Base-by-base conservation (phyloP, 2,888 invertebrate genomes). In the Lapara coniferarum region DNA sequence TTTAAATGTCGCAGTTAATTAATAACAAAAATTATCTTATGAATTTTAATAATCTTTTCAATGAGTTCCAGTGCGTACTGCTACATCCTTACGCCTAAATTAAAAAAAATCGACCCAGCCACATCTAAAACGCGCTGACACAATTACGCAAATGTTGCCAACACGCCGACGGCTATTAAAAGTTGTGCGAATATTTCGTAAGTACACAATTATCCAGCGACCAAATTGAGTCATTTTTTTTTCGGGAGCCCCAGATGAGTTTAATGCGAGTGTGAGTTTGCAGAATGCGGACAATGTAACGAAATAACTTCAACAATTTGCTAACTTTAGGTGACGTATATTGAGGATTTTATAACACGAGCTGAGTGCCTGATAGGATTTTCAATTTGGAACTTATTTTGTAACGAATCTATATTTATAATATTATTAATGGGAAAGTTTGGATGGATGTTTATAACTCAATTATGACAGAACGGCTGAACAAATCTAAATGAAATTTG, bases 171-270 rank as follows among this genome's bases (percentile, higher is more conserved):
- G 75, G 75, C 78, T 79, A 81, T 81, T 81, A 81, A 81, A 81
- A 81, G 78, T 81, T 81, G 77, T 72, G 68, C 77, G 75, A 77
- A 75, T 78, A 80, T 81, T 80, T 79, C 77, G 76, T 78, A 78
- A 81, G 79, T 75, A 73, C 71, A 71, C 81, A 81, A 79, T 80
- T 79, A 81, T 77, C 80, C 76, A 69, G 80, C 46, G 74, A 74
- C 77, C 49, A 81, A 81, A 81, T 78, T 78, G 78, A 79, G 78
- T 77, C 73, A 78, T 77, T 78, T 79, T 78, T 77, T 78, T 70
- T 69, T n/a, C n/a, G 75, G 75, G 69, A 71, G 71, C 69, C 57
- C 2, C 4, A 13, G 49, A 63, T 63, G 63, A 49, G 63, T 63
- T 49, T 63, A 49, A 63, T 63, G 49, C 19, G 63, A 12, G 19